These are phyloP conservation scores for Hippolais icterina DNA, from an alignment of 2,113 vertebrate genomes.

Conservation along the genomic window DNA sequence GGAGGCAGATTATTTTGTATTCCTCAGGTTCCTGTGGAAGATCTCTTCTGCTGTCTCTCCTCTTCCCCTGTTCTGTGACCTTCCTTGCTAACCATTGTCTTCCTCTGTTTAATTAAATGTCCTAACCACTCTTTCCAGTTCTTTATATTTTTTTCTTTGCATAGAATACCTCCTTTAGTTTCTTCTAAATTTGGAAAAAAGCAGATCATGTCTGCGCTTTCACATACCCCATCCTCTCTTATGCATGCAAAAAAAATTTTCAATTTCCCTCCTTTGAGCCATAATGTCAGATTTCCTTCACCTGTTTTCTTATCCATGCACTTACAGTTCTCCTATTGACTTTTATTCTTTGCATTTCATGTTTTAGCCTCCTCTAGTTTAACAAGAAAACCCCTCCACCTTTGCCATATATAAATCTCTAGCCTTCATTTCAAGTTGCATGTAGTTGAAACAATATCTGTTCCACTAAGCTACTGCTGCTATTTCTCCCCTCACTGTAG, in stretches of 20 bases:
- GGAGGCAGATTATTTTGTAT: neutral
- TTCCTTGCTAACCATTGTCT: neutral
- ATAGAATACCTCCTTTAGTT: neutral
- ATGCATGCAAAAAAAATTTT: neutral
- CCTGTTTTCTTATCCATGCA: neutral
- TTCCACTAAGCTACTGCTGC: neutral
- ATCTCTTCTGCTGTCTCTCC: neutral
- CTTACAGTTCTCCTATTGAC: neutral
- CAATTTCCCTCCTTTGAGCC: neutral
- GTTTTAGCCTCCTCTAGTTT: neutral
- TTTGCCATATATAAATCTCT: neutral
- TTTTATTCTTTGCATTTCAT: neutral
- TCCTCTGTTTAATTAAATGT: neutral
- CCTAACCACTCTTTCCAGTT: neutral
- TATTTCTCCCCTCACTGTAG: neutral
- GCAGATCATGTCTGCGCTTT: neutral
- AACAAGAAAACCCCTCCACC: neutral
- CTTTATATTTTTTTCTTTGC: neutral
- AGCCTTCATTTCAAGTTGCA: neutral
- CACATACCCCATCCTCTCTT: rapidly evolving
- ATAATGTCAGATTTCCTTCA: neutral
- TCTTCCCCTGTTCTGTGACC: neutral
- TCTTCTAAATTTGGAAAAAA: neutral
- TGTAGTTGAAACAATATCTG: neutral
- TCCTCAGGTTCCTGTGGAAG: neutral